Percentiles rank a stretch among this genome's conserved stretches.
Evolutionary conservation across 1,140 invertebrate species (phyloP).

Genomic region (Macrotrachela quadricornifera): DNA sequence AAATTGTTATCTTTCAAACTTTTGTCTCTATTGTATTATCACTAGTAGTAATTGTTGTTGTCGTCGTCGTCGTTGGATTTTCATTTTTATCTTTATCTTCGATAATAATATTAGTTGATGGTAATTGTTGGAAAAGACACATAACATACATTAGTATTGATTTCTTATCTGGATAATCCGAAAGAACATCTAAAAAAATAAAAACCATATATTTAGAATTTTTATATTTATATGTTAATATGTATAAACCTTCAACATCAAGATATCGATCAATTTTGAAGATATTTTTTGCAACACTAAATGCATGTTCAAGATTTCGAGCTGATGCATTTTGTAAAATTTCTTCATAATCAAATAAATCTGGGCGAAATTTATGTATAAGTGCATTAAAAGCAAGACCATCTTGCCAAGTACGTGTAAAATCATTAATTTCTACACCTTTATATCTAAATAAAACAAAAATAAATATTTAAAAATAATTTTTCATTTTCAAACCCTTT

Average conservation of each 20-base stretch:
- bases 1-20: no score
- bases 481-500: not conserved
- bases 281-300: conserved; percentile 50
- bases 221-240: not conserved
- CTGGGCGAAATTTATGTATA: conserved; percentile 51
- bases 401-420: conserved; percentile 61
- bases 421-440: conserved; percentile 54
- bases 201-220: no score
- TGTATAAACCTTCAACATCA: conserved; percentile 52
- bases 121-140: conserved; percentile 54
- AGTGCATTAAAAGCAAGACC: conserved; percentile 65
- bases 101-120: conserved; percentile 14
- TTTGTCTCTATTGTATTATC: no score
- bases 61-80: no score
- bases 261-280: conserved; percentile 56
- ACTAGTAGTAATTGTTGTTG: no score
- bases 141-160: conserved; percentile 86
- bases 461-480: not conserved
- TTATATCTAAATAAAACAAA: conserved; percentile 36
- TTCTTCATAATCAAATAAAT: conserved; percentile 50
- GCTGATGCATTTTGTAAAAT: conserved; percentile 79
- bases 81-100: no score
- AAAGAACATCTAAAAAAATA: conserved; percentile 51
- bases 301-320: conserved; percentile 55
- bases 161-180: conserved; percentile 68